These are phyloP conservation scores for Pristis pectinata DNA, from an alignment of 2,797 vertebrate genomes.

Conservation along the genomic window DNA sequence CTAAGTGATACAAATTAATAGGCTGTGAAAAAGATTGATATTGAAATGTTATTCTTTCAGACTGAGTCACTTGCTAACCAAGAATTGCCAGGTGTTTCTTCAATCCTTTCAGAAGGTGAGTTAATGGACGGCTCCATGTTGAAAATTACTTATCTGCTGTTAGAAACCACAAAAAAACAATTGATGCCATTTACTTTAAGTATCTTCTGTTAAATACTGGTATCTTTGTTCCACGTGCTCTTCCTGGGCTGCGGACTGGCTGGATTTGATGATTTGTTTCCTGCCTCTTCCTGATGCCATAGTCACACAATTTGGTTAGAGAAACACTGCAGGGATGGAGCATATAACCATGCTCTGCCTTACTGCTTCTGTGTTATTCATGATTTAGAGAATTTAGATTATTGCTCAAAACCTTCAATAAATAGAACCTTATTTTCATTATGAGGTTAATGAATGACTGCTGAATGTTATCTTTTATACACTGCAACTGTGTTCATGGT, in stretches of 20 bases:
- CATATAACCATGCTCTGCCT: neutral
- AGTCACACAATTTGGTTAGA: neutral
- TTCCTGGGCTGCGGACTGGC: neutral
- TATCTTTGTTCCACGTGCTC: neutral
- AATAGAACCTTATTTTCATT: neutral
- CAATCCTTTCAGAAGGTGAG: constrained; percentile 60
- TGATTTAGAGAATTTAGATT: neutral
- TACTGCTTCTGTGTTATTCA: neutral
- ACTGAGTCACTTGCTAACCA: constrained; percentile 48
- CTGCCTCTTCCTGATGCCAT: neutral
- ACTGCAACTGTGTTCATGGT: neutral
- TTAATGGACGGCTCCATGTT: neutral
- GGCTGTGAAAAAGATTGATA: neutral
- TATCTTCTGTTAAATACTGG: neutral
- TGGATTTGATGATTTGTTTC: neutral
- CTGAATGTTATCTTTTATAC: neutral
- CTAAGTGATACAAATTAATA: neutral
- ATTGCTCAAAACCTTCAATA: neutral
- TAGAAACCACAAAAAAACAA: neutral
- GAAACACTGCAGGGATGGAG: neutral
- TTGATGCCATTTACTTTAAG: neutral
- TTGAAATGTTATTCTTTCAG: constrained; percentile 51
- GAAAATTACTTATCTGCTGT: no score
- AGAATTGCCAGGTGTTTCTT: constrained; percentile 45
- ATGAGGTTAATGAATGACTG: neutral